A percentile compares a stretch with the other conserved stretches of the same genome.
These are phyloP conservation scores for Limnodromus scolopaceus DNA, from an alignment of 2,797 vertebrate genomes.

Conservation along the genomic window DNA sequence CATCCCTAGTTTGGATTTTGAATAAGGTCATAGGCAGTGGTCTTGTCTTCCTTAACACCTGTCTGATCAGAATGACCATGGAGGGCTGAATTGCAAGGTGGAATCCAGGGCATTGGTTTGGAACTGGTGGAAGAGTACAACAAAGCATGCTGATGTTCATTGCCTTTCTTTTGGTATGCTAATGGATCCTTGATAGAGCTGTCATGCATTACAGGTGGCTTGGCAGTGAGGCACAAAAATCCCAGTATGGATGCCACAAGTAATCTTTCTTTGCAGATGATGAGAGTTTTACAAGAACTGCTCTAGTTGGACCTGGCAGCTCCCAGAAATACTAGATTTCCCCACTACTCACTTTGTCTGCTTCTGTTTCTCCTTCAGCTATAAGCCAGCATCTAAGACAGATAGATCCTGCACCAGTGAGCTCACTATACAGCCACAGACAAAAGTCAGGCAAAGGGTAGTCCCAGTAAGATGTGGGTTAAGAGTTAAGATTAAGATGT, in stretches of 20 bases:
- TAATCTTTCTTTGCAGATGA: not conserved
- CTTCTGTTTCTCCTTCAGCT: not conserved
- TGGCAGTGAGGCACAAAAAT: not conserved
- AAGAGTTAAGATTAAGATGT: not conserved
- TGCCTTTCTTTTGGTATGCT: not conserved
- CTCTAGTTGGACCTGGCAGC: not conserved
- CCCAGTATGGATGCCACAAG: not conserved
- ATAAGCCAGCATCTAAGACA: not conserved
- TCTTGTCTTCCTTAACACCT: not conserved
- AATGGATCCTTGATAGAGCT: not conserved
- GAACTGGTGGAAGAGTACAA: not conserved
- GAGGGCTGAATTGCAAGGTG: not conserved
- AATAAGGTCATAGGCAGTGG: not conserved
- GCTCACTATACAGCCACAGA: accelerated
- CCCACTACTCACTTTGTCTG: not conserved
- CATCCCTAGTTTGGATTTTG: not conserved
- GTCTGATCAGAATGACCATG: not conserved
- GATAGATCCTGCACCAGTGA: not conserved
- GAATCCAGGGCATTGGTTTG: not conserved
- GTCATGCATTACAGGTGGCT: not conserved
- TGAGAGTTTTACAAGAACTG: not conserved
- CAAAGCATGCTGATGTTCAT: not conserved
- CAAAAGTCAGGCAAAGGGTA: not conserved
- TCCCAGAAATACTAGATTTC: not conserved
- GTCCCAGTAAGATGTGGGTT: not conserved